Evolutionary conservation across 2,797 vertebrate species (phyloP), one percentile per base, ranked within the genome.

Genomic region (Thaleichthys pacificus): DNA sequence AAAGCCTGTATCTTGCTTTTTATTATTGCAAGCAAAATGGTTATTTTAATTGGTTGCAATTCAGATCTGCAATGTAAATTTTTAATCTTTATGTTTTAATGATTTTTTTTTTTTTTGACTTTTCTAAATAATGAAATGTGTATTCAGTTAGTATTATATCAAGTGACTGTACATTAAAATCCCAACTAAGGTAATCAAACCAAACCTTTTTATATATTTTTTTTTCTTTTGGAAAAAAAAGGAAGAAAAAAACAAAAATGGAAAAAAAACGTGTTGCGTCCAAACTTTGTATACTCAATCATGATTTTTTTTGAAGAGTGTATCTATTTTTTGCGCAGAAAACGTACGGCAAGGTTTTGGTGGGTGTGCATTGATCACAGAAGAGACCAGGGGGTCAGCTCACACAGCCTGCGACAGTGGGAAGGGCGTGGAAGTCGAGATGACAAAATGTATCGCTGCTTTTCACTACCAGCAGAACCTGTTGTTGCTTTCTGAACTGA

Each of bases 391-490:
- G n/a, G n/a, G 58, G 80, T 26, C 42, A 47, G 42, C 42, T 14
- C 9, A 77, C 21, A 24, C 80, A 60, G 72, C 69, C 79, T 61
- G 35, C 70, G 56, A 69, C 0, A 15, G 47, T 56, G 51, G 51
- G 17, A n/a, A n/a, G 51, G 51, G 51, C 15, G 19, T 47, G 42
- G 42, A 47, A 47, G 42, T 47, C 42, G 42, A 47, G 9, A 14
- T 5, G 67, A 67, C 58, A 21, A 80, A 66, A 62, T 66, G 77
- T 78, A 80, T 81, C 56, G 84, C 89, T 92, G 90, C 91, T 91
- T 87, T 81, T 84, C 62, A 82, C 85, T 87, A 91, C 90, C 89
- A 92, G 91, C 91, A 91, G 85, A 88, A 90, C 84, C 84, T 86
- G 80, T 88, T 88, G 89, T 89, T 91, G 89, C 91, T 89, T 87